Base-by-base conservation (phyloP, 2,888 invertebrate species). In the Drosophila emarginata region DNA sequence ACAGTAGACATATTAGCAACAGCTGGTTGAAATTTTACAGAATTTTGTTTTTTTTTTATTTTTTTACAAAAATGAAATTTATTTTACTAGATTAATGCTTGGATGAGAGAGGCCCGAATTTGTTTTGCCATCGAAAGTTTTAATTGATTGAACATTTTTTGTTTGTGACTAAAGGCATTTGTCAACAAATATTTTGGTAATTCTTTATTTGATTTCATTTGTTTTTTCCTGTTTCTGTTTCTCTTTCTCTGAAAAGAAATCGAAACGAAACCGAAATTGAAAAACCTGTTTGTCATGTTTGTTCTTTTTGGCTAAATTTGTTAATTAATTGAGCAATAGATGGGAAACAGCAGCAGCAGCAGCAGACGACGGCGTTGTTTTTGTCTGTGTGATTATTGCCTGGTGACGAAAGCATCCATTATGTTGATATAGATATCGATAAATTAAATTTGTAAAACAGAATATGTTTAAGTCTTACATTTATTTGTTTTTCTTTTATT, bases 261-360 rank as follows among this genome's bases (percentile, higher is more conserved):
- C 45, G 45, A 45, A 45, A 45, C 45, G 45, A 45, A 45, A 45
- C 45, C 45, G 45, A 45, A 45, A 45, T 12, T 18, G 45, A 45
- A 45, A 45, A 80, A 87, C 87, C 81, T 59, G 85, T 87, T 78
- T 73, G 68, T 78, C 79, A 84, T 79, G 81, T 87, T 84, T 79
- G 81, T 87, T 84, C 81, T 66, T 73, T 73, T 57, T 21, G 73
- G 56, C 73, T 72, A 72, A 72, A 72, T 72, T 72, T 57, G 66
- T 65, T 72, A 72, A 72, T 65, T 79, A 80, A 79, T 83, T 79
- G 83, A 80, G 66, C 67, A 71, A 67, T 60, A 58, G 64, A 64
- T 36, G 32, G 54, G 63, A 76, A 66, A 67, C 57, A 71, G 63
- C 71, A 65, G 36, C 54, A 60, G 54, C 12, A 39, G 54, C 39